Evolutionary conservation across 2,113 vertebrate species (phyloP).

Genomic region (Pandion haliaetus): DNA sequence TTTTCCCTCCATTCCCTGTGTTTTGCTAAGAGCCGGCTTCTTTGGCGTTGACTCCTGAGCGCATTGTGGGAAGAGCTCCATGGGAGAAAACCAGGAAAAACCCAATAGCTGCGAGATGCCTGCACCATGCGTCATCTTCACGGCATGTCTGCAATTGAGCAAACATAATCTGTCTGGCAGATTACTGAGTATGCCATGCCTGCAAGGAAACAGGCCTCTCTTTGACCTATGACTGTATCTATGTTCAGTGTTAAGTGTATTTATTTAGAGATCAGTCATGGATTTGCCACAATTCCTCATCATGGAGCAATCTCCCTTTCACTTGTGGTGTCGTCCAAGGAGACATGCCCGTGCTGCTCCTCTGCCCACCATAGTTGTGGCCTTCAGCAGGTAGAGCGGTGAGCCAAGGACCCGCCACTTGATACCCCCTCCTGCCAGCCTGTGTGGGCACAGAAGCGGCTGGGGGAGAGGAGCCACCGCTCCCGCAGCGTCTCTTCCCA

Average conservation of each 20-base stretch:
- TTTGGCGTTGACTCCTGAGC: not conserved
- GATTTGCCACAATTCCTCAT: not conserved
- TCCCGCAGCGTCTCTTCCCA: not conserved
- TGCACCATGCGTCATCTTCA: not conserved
- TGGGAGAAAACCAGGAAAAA: not conserved
- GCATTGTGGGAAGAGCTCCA: not conserved
- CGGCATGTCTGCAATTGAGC: not conserved
- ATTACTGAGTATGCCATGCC: not conserved
- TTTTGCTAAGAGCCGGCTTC: not conserved
- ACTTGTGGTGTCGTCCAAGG: not conserved
- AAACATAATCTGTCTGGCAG: constrained; percentile 13
- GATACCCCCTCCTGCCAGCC: not conserved
- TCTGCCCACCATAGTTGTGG: rapidly evolving
- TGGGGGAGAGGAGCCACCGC: not conserved
- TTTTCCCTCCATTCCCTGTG: not conserved
- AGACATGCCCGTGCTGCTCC: rapidly evolving
- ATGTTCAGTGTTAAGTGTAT: not conserved
- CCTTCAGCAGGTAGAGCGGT: not conserved
- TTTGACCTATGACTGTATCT: constrained; percentile 13
- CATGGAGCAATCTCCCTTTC: not conserved
- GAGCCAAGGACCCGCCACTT: not conserved
- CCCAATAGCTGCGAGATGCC: not conserved
- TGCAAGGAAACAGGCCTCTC: not conserved
- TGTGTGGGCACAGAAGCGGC: rapidly evolving
- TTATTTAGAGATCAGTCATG: not conserved